These are phyloP conservation scores for Meliscaeva auricollis DNA, from an alignment of 2,888 invertebrate genomes.

Conservation along the genomic window DNA sequence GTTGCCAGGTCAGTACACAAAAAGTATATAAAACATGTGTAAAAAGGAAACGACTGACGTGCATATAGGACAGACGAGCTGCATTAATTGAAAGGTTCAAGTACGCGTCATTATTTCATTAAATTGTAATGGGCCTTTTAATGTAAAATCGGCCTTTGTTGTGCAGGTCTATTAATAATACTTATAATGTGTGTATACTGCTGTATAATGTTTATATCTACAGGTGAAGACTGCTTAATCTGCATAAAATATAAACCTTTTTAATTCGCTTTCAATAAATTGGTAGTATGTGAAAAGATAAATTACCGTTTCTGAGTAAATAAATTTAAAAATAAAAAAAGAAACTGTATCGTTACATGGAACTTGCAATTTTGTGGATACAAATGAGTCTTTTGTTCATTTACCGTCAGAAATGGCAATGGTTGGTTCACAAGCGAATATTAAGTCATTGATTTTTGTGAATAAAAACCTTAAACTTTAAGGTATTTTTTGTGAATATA, in stretches of 20 bases:
- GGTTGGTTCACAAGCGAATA: too few species aligned
- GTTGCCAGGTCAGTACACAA: slow-evolving; percentile 49
- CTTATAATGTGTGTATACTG: not conserved
- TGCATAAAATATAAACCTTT: slow-evolving; percentile 10
- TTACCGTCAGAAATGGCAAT: too few species aligned
- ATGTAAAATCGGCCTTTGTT: not conserved
- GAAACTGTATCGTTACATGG: too few species aligned
- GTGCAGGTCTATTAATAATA: not conserved
- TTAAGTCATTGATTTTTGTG: too few species aligned
- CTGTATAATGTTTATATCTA: too few species aligned
- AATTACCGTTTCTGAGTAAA: not conserved
- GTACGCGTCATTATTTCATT: slow-evolving; percentile 50
- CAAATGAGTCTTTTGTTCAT: too few species aligned
- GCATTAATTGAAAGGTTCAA: slow-evolving; percentile 55
- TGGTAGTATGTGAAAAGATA: not conserved
- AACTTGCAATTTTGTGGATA: too few species aligned
- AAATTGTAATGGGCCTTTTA: slow-evolving; percentile 16
- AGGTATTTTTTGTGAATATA: too few species aligned
- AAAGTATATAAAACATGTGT: not conserved
- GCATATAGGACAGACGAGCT: not conserved
- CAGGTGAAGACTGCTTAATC: not conserved
- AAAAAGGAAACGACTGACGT: slow-evolving; percentile 9
- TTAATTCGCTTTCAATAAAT: not conserved
- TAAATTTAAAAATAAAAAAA: too few species aligned
- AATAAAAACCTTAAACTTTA: too few species aligned